Evolutionary conservation across 2,113 vertebrate species (phyloP), one percentile per base, ranked within the genome.

Genomic region (Osmerus mordax): DNA sequence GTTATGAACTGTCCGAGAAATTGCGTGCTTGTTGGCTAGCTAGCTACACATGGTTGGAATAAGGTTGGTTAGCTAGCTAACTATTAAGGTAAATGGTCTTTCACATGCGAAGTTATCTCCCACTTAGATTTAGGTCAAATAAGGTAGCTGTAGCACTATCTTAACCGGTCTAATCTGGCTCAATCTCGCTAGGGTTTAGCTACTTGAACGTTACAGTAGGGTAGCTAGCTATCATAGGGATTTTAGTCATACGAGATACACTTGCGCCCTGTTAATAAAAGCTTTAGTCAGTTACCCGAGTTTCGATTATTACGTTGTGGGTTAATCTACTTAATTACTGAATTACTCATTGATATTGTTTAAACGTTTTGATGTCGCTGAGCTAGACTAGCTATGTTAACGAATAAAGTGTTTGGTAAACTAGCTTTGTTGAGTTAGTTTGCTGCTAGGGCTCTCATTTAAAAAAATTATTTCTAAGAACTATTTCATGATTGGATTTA

Each of bases 101-200:
- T 55, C 18, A 3, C 16, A 56, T 18, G 55, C 55, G 15, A n/a
- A 18, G 0, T 56, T 16, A 28, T 23, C 23, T 23, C 23, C 23
- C 23, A 23, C 23, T 28, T 28, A n/a, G 15, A 56, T 19, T 56
- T 8, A 56, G 15, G n/a, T 16, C 55, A 8, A 56, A 56, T 19
- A 19, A 19, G 1, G 55, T 16, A 18, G 55, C 7, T 56, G 15
- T 18, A 18, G 1, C 55, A 2, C 3, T 56, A 7, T n/a, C 1
- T 51, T 41, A 67, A 68, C 69, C 51, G 65, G 69, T 72, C 55
- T 67, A 53, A 29, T 62, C 64, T 54, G 67, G 67, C 56, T 77
- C 29, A 1, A 6, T 77, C 69, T 47, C 15, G 28, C 56, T 13
- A 28, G 54, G 32, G 2, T 3, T n/a, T 1, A 67, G 13, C 41